A percentile compares a stretch with the other conserved stretches of the same genome.
Conservation (phyloP, 2,797 vertebrate genomes). For the Melanotaenia boesemani region DNA sequence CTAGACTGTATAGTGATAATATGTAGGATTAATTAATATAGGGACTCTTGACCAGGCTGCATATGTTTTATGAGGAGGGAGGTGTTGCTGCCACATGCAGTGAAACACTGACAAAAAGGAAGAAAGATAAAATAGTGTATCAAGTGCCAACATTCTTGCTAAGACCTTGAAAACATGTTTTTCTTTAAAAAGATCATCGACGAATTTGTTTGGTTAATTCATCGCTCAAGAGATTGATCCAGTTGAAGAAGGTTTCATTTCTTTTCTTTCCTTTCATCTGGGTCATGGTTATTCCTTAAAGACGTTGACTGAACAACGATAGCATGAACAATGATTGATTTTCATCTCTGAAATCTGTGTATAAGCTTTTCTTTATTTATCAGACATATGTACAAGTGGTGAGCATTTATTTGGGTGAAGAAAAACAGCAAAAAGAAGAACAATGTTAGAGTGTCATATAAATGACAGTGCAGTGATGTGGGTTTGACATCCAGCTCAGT, state of each 20-base stretch:
- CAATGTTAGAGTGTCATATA: conserved; percentile 1
- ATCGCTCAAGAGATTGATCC: not conserved
- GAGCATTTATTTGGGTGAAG: not conserved
- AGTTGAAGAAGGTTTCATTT: not conserved
- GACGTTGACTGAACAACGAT: conserved; percentile 1
- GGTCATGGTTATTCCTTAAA: not conserved
- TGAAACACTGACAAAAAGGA: not conserved
- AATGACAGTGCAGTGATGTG: conserved; percentile 11
- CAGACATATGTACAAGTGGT: not conserved
- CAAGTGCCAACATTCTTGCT: not conserved
- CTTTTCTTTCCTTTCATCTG: not conserved
- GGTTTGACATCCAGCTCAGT: conserved; percentile 32
- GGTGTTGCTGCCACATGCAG: not conserved
- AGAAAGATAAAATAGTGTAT: not conserved
- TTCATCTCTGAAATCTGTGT: not conserved
- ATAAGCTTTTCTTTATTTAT: not conserved
- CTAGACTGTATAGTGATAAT: not conserved
- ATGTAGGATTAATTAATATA: not conserved
- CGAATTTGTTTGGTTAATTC: not conserved
- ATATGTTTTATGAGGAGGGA: not conserved
- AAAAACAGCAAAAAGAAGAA: not conserved
- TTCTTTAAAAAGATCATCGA: not conserved
- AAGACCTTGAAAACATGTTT: not conserved
- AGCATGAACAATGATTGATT: not conserved
- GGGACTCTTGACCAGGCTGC: not conserved